A percentile compares a stretch with the other conserved stretches of the same genome.
Conservation (phyloP, 2,888 invertebrate species). For the Steinernema scapterisci region DNA sequence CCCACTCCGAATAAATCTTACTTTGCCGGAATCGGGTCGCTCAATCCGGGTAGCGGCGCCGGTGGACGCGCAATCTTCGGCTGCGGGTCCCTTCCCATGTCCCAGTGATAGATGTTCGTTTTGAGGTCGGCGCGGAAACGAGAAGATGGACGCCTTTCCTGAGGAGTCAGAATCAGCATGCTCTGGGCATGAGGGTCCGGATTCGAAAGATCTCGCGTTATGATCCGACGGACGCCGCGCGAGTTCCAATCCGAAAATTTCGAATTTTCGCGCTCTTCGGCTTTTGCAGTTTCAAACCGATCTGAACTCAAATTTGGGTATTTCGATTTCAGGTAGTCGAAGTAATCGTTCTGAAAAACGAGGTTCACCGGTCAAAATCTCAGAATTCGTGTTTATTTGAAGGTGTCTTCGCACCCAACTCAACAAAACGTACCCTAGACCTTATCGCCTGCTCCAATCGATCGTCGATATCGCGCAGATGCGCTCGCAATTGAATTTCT, state of each 20-base stretch:
- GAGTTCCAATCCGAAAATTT: neutral
- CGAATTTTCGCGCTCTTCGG: neutral
- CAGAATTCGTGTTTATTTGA: neutral
- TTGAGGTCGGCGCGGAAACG: neutral
- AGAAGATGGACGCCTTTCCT: neutral
- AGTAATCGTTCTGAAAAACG: slow-evolving; percentile 19
- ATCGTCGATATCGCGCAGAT: slow-evolving; percentile 25
- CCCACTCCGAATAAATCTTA: neutral
- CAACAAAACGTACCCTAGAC: neutral
- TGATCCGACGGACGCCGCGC: neutral
- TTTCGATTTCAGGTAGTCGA: slow-evolving; percentile 7
- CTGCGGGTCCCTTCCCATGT: neutral
- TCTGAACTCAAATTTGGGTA: slow-evolving; percentile 7
- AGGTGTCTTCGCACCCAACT: neutral
- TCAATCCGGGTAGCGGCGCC: neutral
- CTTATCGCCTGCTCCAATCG: slow-evolving; percentile 13
- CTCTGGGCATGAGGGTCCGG: slow-evolving; percentile 18
- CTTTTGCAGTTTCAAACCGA: slow-evolving; percentile 2
- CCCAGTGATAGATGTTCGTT: slow-evolving; percentile 25
- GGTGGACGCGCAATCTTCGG: neutral
- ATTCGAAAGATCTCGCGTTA: neutral
- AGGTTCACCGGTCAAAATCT: neutral
- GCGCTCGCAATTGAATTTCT: slow-evolving; percentile 1
- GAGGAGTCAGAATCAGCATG: slow-evolving; percentile 21
- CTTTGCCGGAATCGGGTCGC: slow-evolving; percentile 12